These are phyloP conservation scores for Trachelus troglodyta DNA, from an alignment of 2,888 invertebrate genomes.

Conservation along the genomic window DNA sequence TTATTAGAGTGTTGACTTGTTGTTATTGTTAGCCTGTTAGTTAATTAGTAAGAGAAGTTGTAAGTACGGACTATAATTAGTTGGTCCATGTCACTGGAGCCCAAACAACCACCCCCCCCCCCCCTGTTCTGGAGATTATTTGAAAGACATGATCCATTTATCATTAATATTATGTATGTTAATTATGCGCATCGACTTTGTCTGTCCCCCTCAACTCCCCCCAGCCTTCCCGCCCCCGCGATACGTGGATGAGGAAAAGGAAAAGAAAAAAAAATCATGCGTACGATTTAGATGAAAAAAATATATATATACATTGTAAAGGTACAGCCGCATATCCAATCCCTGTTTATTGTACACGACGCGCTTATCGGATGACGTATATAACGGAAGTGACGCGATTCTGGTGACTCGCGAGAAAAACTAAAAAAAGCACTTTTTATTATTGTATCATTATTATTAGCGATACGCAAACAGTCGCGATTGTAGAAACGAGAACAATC, in stretches of 20 bases:
- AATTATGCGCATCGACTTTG: too few relatives aligned
- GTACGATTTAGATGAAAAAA: not conserved
- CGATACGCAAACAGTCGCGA: too few relatives aligned
- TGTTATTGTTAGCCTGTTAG: conserved; percentile 68
- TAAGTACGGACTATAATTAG: conserved; percentile 65
- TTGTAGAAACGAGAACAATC: too few relatives aligned
- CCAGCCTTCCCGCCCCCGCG: conserved; percentile 29
- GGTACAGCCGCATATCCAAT: conserved; percentile 39
- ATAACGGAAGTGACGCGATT: too few relatives aligned
- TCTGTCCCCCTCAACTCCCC: conserved; percentile 16
- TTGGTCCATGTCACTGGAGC: conserved; percentile 67
- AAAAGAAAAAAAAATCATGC: conserved; percentile 18
- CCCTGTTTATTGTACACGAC: conserved; percentile 39
- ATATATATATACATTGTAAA: conserved; percentile 29
- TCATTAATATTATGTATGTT: conserved; percentile 21
- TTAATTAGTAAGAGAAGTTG: conserved; percentile 66
- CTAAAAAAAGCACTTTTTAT: too few relatives aligned
- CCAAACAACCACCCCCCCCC: conserved; percentile 50
- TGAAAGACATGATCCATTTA: conserved; percentile 43
- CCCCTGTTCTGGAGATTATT: conserved; percentile 66
- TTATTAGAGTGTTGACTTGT: conserved; percentile 63
- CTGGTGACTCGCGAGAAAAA: too few relatives aligned
- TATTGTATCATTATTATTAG: too few relatives aligned
- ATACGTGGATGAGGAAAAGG: conserved; percentile 28
- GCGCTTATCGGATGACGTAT: too few relatives aligned